A percentile compares a stretch with the other conserved stretches of the same genome.
phyloP scores from a whole-genome alignment of 2,113 vertebrate species.

The Pangasianodon hypophthalmus region DNA sequence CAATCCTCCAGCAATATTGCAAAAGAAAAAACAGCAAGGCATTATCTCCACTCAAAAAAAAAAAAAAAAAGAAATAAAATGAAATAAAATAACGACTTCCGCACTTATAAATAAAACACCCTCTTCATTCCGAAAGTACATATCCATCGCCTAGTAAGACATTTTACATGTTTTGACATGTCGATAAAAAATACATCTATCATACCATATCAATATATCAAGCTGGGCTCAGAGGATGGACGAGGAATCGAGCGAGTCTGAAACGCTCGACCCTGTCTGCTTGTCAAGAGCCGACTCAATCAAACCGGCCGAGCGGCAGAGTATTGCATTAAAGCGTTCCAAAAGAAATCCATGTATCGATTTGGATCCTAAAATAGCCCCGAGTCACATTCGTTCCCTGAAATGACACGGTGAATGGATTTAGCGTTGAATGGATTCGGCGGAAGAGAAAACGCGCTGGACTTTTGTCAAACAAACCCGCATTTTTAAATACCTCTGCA shows the following conservation, averaged over 20 bases:
- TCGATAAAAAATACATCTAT: too few relatives aligned
- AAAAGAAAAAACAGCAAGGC: not conserved
- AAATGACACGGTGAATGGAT: not conserved
- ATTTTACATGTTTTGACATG: conserved; percentile 14
- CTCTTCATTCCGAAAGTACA: not conserved
- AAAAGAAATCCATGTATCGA: conserved; percentile 43
- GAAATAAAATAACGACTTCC: not conserved
- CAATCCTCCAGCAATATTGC: conserved; percentile 17
- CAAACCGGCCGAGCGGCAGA: conserved; percentile 15
- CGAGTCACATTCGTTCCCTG: conserved; percentile 5
- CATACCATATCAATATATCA: not conserved
- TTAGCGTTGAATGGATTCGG: not conserved
- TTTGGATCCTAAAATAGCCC: conserved; percentile 29
- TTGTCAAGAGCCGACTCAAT: conserved; percentile 14
- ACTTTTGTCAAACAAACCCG: not conserved
- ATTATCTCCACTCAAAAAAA: not conserved
- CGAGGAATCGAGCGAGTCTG: not conserved
- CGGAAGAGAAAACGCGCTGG: not conserved
- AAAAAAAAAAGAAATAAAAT: not conserved
- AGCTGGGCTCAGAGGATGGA: not conserved
- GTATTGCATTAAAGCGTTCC: conserved; percentile 12
- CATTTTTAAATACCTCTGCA: not conserved
- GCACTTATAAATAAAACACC: not conserved
- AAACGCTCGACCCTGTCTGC: not conserved
- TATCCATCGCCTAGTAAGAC: not conserved